phyloP scores from a whole-genome alignment of 2,888 invertebrate species.

The Chrysotoxum bicinctum region DNA sequence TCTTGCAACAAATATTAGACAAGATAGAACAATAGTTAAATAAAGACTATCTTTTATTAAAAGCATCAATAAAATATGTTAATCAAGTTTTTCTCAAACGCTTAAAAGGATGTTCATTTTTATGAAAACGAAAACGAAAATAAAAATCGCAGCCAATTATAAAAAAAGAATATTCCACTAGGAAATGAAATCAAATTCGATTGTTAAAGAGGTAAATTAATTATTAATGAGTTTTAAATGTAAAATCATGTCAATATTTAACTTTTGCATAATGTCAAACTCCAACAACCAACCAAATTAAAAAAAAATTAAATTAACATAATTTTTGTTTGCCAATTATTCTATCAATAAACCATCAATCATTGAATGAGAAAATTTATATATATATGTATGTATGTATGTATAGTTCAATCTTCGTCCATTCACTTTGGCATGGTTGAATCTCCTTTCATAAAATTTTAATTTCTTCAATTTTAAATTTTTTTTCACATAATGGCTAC shows the following conservation, averaged over 20 bases:
- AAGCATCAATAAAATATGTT: too few species aligned
- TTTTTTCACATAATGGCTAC: constrained; percentile 7
- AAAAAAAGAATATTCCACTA: neutral
- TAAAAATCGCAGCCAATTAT: neutral
- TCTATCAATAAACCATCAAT: constrained; percentile 9
- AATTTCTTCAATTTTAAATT: constrained; percentile 5
- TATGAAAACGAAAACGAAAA: neutral
- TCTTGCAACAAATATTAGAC: too few species aligned
- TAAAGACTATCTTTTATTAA: too few species aligned
- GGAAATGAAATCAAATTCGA: neutral
- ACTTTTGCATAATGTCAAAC: constrained; percentile 1
- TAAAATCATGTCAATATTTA: constrained; percentile 11
- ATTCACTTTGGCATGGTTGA: neutral
- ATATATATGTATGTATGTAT: neutral
- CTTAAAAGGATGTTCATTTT: too few species aligned
- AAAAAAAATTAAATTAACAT: neutral
- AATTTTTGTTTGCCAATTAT: constrained; percentile 6
- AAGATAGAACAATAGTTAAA: too few species aligned
- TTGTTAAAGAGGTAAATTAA: neutral
- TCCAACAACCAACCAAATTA: neutral
- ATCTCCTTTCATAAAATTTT: constrained; percentile 21
- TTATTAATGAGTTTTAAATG: neutral
- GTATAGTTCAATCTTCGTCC: neutral
- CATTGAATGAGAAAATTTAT: neutral
- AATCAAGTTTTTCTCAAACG: too few species aligned